Evolutionary conservation across 1,140 invertebrate genomes (phyloP).

Genomic region (Mya arenaria): DNA sequence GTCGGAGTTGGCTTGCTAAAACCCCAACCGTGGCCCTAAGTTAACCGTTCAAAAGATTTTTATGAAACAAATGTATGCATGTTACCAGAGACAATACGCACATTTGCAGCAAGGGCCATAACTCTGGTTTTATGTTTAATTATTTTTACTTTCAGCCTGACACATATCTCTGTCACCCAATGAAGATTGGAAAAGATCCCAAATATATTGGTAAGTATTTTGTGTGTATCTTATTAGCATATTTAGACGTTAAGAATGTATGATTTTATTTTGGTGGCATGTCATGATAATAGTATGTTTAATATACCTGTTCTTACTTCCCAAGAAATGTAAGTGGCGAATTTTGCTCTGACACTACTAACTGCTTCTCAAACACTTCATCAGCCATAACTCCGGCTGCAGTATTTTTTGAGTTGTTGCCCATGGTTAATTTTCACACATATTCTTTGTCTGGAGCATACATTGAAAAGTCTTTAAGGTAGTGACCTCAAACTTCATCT

Average conservation of each 20-base stretch:
- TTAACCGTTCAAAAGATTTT: background rate
- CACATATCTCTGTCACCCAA: constrained; percentile 71
- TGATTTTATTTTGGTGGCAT: background rate
- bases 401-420: too few relatives aligned
- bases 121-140: background rate
- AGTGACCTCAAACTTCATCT: too few relatives aligned
- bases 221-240: background rate
- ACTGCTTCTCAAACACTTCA: background rate
- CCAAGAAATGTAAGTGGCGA: background rate
- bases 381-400: too few relatives aligned
- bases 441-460: too few relatives aligned
- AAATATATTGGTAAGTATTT: constrained; percentile 67
- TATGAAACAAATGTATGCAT: background rate
- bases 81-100: background rate
- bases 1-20: background rate
- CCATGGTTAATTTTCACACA: too few relatives aligned
- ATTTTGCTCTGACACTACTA: background rate
- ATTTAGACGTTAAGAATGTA: background rate
- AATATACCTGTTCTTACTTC: background rate
- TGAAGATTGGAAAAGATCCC: constrained; percentile 62
- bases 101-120: background rate
- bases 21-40: background rate
- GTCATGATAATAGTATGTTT: background rate
- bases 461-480: too few relatives aligned
- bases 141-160: constrained; percentile 64